A percentile compares a stretch with the other conserved stretches of the same genome.
These are phyloP conservation scores for Drosophila busckii DNA, from an alignment of 1,140 invertebrate genomes.

Conservation along the genomic window DNA sequence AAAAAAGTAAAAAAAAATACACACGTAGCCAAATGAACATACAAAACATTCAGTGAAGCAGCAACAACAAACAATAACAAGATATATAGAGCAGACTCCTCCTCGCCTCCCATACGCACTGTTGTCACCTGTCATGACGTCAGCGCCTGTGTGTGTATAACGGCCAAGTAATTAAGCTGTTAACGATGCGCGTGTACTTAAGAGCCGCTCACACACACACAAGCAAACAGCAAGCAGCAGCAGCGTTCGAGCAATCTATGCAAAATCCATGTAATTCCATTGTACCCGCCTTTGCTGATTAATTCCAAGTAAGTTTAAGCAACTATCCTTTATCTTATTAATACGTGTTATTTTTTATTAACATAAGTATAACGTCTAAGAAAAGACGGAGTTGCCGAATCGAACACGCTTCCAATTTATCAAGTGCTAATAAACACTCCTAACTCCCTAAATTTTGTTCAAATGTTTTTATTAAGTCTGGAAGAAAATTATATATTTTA, in stretches of 20 bases:
- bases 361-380: background rate
- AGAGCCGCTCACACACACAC: conserved; percentile 22
- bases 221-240: conserved; percentile 25
- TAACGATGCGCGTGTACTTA: conserved; percentile 68
- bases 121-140: conserved; percentile 43
- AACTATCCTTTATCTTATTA: conserved; percentile 33
- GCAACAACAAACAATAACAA: conserved; percentile 2
- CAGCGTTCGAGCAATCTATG: conserved; percentile 33
- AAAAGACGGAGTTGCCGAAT: background rate
- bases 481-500: too few relatives aligned
- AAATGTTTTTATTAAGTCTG: too few relatives aligned
- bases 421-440: too few relatives aligned
- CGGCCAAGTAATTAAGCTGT: conserved; percentile 70
- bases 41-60: conserved; percentile 5
- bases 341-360: conserved; percentile 19
- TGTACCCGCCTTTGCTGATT: conserved; percentile 58
- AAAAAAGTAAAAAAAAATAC: conserved; percentile 25
- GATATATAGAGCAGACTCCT: conserved; percentile 20
- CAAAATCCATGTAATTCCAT: conserved; percentile 45
- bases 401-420: too few relatives aligned
- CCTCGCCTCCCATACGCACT: conserved; percentile 11
- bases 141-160: conserved; percentile 59
- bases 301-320: conserved; percentile 70
- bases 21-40: conserved; percentile 6
- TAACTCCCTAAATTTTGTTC: too few relatives aligned